Evolutionary conservation across 2,888 invertebrate species (phyloP).

Genomic region (Phoronis australis): DNA sequence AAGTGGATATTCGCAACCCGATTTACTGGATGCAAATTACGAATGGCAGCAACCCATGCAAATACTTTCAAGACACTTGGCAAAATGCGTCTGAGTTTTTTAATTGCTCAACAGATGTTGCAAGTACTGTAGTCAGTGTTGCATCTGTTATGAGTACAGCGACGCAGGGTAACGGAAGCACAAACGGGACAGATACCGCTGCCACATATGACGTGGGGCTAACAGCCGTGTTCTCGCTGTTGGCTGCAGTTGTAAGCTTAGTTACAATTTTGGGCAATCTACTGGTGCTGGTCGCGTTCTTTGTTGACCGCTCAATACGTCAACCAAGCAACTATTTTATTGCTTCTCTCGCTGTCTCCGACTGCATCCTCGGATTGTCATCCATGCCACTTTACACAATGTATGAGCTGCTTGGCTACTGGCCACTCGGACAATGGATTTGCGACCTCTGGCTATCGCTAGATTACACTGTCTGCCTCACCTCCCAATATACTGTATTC

Average conservation of each 20-base stretch:
- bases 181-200: no score
- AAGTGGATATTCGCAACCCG: no score
- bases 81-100: no score
- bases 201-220: no score
- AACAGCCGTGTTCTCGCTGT: constrained; percentile 80
- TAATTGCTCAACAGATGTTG: no score
- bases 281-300: constrained; percentile 87
- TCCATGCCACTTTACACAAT: constrained; percentile 99
- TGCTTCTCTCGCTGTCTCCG: constrained; percentile 93
- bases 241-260: constrained; percentile 80
- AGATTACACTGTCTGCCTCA: constrained; percentile 97
- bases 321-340: constrained; percentile 99
- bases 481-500: constrained; percentile 97
- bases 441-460: constrained; percentile 98
- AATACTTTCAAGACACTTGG: no score
- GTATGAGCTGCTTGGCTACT: constrained; percentile 91
- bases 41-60: no score
- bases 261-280: constrained; percentile 93
- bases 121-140: no score
- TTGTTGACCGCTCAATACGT: constrained; percentile 80
- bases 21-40: no score
- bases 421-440: constrained; percentile 91
- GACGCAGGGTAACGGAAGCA: no score
- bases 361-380: constrained; percentile 93
- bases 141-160: no score